Evolutionary conservation across 30 jellyfish, hydroid and myxozoan species (phyloP).

Genomic region (Cassiopea andromeda): DNA sequence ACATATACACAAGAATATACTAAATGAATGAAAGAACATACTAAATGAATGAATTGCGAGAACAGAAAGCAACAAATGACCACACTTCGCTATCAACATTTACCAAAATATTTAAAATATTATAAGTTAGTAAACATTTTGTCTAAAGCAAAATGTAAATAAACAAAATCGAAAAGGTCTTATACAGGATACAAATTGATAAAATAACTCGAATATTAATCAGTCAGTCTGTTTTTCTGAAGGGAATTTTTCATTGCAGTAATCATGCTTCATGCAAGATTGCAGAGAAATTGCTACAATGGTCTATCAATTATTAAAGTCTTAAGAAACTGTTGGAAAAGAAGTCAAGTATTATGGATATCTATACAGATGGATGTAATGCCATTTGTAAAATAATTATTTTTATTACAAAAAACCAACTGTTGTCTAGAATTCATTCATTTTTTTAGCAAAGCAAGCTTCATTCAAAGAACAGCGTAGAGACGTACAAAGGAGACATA

Average conservation of each 20-base stretch:
- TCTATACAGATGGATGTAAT: background rate
- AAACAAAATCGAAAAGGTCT: too few species aligned
- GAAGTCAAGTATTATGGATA: background rate
- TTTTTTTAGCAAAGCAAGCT: background rate
- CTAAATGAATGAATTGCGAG: too few species aligned
- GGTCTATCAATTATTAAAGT: background rate
- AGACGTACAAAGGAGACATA: background rate
- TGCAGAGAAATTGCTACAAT: background rate
- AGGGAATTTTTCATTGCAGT: background rate
- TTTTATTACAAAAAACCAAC: background rate
- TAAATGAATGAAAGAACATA: too few species aligned
- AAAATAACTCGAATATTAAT: too few species aligned
- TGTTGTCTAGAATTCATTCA: background rate
- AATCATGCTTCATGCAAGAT: background rate
- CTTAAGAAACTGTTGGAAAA: background rate
- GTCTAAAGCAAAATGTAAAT: too few species aligned
- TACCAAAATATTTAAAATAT: too few species aligned
- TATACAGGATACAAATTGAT: too few species aligned
- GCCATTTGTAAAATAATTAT: background rate
- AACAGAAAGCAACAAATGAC: too few species aligned
- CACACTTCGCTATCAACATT: too few species aligned
- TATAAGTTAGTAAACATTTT: too few species aligned
- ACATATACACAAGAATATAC: too few species aligned
- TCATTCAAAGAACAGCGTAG: background rate
- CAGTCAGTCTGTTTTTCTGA: background rate